A percentile compares a stretch with the other conserved stretches of the same genome.
These are phyloP conservation scores for Idris sp. DNA, from an alignment of 1,140 invertebrate genomes.

Conservation along the genomic window DNA sequence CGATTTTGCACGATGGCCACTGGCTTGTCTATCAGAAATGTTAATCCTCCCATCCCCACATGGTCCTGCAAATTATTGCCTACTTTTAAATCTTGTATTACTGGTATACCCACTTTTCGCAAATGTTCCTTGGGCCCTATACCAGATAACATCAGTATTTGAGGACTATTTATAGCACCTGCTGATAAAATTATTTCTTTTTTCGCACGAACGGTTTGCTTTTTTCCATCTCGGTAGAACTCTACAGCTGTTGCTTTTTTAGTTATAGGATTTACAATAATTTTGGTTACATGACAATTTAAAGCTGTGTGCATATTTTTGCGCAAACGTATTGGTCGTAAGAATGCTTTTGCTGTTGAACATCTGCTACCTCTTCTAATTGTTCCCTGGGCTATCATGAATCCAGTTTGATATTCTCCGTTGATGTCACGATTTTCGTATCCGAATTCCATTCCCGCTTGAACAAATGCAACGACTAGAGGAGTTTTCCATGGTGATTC, in stretches of 20 bases:
- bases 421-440: slow-evolving; percentile 93
- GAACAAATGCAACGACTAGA: slow-evolving; percentile 87
- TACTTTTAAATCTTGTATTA: slow-evolving; percentile 86
- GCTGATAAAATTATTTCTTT: slow-evolving; percentile 89
- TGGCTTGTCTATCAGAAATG: slow-evolving; percentile 86
- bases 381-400: slow-evolving; percentile 94
- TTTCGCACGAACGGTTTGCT: slow-evolving; percentile 82
- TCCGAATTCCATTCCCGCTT: slow-evolving; percentile 91
- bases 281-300: slow-evolving; percentile 85
- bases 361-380: slow-evolving; percentile 91
- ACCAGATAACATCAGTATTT: slow-evolving; percentile 92
- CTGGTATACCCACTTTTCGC: slow-evolving; percentile 82
- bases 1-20: slow-evolving; percentile 87
- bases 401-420: slow-evolving; percentile 88
- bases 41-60: slow-evolving; percentile 88
- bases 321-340: slow-evolving; percentile 86
- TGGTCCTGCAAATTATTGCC: slow-evolving; percentile 91
- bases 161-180: slow-evolving; percentile 88
- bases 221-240: slow-evolving; percentile 84
- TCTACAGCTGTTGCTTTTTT: slow-evolving; percentile 87
- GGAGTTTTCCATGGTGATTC: slow-evolving; percentile 91
- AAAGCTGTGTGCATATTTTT: slow-evolving; percentile 89
- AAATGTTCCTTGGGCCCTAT: slow-evolving; percentile 89
- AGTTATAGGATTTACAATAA: slow-evolving; percentile 85
- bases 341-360: slow-evolving; percentile 93